phyloP scores from a whole-genome alignment of 2,888 invertebrate species.

The Lacanobia oleracea region DNA sequence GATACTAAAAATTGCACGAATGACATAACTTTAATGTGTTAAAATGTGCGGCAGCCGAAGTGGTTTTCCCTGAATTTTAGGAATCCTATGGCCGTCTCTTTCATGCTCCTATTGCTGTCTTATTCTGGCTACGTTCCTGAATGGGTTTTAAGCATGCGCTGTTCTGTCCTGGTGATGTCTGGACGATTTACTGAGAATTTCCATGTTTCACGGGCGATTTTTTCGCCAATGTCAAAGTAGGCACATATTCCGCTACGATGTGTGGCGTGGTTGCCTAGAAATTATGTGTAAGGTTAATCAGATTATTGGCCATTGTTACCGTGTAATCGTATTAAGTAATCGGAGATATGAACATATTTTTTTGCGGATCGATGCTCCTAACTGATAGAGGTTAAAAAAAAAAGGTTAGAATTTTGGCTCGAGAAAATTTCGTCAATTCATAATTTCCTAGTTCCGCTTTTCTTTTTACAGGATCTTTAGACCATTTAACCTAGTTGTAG shows the following conservation, averaged over 20 bases:
- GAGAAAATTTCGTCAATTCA: background rate
- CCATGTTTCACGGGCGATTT: slow-evolving; percentile 50
- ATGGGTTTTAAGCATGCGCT: slow-evolving; percentile 86
- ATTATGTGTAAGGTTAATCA: slow-evolving; percentile 61
- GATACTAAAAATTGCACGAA: slow-evolving; percentile 60
- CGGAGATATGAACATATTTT: slow-evolving; percentile 35
- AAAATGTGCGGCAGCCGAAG: slow-evolving; percentile 67
- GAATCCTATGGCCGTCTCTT: slow-evolving; percentile 70
- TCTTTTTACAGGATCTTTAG: background rate
- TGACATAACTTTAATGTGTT: slow-evolving; percentile 74
- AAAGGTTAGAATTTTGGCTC: slow-evolving; percentile 18
- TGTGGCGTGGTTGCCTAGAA: slow-evolving; percentile 33
- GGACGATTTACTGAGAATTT: slow-evolving; percentile 58
- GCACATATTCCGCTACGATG: slow-evolving; percentile 29
- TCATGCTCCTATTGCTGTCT: slow-evolving; percentile 71
- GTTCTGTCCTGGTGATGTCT: slow-evolving; percentile 54
- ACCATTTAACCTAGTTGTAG: background rate
- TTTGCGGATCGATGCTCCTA: slow-evolving; percentile 36
- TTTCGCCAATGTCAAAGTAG: slow-evolving; percentile 54
- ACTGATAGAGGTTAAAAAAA: slow-evolving; percentile 21
- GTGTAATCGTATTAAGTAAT: slow-evolving; percentile 60
- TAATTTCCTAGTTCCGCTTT: background rate
- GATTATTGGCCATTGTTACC: slow-evolving; percentile 55
- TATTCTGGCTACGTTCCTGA: slow-evolving; percentile 79
- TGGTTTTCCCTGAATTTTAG: slow-evolving; percentile 81